Conservation (phyloP, 1,140 invertebrate genomes). For the Bemisia tabaci region DNA sequence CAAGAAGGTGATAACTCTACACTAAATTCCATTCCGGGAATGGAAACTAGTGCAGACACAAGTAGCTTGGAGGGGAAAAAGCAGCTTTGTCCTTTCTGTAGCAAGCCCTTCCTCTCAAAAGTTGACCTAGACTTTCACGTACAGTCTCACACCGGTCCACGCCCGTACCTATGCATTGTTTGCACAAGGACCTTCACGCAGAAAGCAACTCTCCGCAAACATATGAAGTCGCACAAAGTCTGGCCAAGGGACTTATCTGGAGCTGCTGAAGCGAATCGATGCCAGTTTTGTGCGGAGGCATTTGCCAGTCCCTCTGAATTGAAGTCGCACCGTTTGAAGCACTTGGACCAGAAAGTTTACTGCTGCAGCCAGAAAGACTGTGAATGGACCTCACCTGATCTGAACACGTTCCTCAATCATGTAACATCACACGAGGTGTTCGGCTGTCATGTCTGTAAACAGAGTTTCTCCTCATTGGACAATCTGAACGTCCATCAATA, state of each 20-base stretch:
- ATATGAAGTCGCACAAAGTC: conserved; percentile 47
- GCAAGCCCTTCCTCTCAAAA: conserved; percentile 38
- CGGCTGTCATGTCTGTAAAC: background rate
- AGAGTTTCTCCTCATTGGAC: background rate
- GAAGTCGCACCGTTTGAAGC: background rate
- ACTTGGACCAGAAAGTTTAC: background rate
- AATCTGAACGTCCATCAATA: background rate
- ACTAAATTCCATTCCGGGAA: too few species aligned
- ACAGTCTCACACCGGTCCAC: conserved; percentile 43
- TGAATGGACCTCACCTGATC: background rate
- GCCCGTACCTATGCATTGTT: conserved; percentile 46
- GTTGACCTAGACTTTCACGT: conserved; percentile 40
- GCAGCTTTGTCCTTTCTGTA: conserved; percentile 36
- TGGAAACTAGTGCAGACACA: too few species aligned
- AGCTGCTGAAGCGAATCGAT: background rate
- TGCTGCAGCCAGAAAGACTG: background rate
- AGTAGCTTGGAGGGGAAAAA: background rate
- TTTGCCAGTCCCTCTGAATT: background rate
- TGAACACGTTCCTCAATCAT: background rate
- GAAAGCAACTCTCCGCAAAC: conserved; percentile 54
- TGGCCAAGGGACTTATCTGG: conserved; percentile 9
- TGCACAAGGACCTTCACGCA: conserved; percentile 44
- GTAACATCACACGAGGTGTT: background rate
- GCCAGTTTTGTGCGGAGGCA: background rate
- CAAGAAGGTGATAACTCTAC: background rate